A percentile compares a stretch with the other conserved stretches of the same genome.
Evolutionary conservation across 1,140 invertebrate species (phyloP).

Genomic region (Platyscapa corneri): DNA sequence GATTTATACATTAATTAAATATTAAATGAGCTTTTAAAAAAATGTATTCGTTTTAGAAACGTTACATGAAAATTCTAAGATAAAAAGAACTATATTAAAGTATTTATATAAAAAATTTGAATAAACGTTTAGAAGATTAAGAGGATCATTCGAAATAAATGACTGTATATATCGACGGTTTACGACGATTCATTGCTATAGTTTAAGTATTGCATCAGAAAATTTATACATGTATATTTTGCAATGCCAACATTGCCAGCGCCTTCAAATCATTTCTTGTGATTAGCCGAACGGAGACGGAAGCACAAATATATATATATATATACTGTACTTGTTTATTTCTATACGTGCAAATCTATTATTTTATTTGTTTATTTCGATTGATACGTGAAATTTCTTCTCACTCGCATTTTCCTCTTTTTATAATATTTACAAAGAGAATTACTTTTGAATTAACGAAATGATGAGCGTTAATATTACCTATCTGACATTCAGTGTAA

Average conservation of each 20-base stretch:
- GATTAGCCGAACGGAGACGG: neutral
- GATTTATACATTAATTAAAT: constrained; percentile 9
- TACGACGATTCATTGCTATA: neutral
- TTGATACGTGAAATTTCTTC: constrained; percentile 8
- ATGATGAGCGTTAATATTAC: constrained; percentile 32
- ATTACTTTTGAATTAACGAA: constrained; percentile 35
- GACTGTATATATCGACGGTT: neutral
- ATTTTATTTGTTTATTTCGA: neutral
- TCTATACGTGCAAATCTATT: neutral
- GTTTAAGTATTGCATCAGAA: neutral
- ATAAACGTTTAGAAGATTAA: constrained; percentile 9
- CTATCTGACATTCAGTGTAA: constrained; percentile 21
- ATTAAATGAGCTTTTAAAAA: constrained; percentile 10
- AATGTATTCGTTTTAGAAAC: constrained; percentile 1
- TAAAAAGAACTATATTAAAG: neutral
- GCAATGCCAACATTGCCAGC: neutral
- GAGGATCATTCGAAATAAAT: neutral
- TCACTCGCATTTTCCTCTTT: constrained; percentile 13
- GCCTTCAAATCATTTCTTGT: constrained; percentile 3
- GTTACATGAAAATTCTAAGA: neutral
- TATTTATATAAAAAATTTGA: constrained; percentile 30
- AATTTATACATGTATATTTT: neutral
- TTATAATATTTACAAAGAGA: constrained; percentile 49
- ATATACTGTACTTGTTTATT: neutral
- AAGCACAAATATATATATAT: neutral